Conservation (phyloP, 2,888 invertebrate genomes). For the Cryptocheilus praepositus region DNA sequence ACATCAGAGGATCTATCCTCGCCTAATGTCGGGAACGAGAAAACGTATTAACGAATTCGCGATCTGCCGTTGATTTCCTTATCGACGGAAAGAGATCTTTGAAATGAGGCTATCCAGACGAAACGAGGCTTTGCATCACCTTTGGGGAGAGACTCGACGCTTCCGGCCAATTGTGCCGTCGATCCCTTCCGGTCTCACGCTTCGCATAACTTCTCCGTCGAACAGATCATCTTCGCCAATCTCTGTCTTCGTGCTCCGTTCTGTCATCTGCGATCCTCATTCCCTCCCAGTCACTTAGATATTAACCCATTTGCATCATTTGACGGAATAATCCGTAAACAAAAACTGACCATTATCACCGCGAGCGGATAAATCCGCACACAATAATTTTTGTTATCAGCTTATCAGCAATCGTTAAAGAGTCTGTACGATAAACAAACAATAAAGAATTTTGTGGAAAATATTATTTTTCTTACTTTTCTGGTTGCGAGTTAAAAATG, state of each 20-base stretch:
- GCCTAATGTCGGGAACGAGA: neutral
- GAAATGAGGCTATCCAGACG: neutral
- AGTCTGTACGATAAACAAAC: too few species aligned
- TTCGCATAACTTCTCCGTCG: conserved; percentile 51
- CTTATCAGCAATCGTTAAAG: too few species aligned
- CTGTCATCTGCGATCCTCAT: too few species aligned
- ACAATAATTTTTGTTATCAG: too few species aligned
- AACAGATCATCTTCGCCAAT: conserved; percentile 16
- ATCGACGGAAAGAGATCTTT: conserved; percentile 16
- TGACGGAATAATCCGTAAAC: too few species aligned
- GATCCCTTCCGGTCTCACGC: conserved; percentile 59
- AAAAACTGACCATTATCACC: too few species aligned
- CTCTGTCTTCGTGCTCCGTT: neutral
- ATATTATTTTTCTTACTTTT: too few species aligned
- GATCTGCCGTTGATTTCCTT: conserved; percentile 25
- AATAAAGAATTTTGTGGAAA: too few species aligned
- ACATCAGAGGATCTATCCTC: neutral
- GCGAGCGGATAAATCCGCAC: too few species aligned
- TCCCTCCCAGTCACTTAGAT: too few species aligned
- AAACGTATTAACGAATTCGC: conserved; percentile 5
- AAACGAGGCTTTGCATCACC: neutral
- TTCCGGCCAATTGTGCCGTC: conserved; percentile 58
- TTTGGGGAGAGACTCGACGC: conserved; percentile 21
- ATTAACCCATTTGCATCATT: too few species aligned
- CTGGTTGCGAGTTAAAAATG: too few species aligned